A percentile compares a stretch with the other conserved stretches of the same genome.
phyloP scores from a whole-genome alignment of 2,113 vertebrate genomes.

The Terrapene triunguis region DNA sequence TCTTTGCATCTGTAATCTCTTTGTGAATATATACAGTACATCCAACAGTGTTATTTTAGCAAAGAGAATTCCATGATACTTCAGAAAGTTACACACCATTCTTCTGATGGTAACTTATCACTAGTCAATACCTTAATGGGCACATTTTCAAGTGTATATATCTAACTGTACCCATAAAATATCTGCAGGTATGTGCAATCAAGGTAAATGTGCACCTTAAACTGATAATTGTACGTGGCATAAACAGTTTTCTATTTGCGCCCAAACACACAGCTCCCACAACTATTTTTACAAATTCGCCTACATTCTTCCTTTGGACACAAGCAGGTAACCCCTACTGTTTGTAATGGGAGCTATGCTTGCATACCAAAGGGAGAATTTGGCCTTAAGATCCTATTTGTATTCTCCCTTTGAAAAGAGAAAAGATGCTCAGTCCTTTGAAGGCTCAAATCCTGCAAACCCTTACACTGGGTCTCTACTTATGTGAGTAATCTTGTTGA shows the following conservation, averaged over 20 bases:
- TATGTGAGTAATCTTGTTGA: not conserved
- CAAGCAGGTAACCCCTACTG: rapidly evolving
- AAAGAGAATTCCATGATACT: rapidly evolving
- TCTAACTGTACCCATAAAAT: not conserved
- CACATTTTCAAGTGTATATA: not conserved
- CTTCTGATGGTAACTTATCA: too few relatives aligned
- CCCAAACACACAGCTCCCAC: not conserved
- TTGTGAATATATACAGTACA: rapidly evolving
- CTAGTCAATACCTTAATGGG: rapidly evolving
- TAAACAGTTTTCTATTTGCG: not conserved
- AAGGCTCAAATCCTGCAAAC: not conserved
- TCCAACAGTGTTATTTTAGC: not conserved
- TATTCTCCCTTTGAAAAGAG: not conserved
- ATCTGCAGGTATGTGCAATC: rapidly evolving
- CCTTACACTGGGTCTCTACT: rapidly evolving
- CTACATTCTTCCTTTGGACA: rapidly evolving
- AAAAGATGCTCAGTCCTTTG: rapidly evolving
- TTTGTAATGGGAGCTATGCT: rapidly evolving
- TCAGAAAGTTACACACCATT: rapidly evolving
- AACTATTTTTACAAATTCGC: not conserved
- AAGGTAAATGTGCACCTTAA: not conserved
- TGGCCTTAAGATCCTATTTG: not conserved
- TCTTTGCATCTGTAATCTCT: rapidly evolving
- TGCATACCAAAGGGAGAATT: not conserved
- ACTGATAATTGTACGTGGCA: rapidly evolving